Conservation (phyloP, 2,888 invertebrate genomes). For the Drosophila formosana region DNA sequence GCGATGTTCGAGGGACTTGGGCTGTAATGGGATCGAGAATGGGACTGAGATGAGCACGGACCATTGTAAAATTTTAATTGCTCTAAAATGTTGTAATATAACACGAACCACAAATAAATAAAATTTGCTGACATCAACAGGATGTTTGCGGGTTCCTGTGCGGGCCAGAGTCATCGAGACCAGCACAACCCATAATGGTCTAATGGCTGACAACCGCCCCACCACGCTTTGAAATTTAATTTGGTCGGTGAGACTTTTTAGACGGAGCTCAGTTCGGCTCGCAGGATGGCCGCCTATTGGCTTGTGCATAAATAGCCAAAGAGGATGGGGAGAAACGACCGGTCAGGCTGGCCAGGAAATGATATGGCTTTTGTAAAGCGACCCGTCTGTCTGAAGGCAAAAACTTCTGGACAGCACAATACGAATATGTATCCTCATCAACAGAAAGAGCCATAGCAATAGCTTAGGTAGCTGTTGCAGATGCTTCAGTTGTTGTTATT, state of each 20-base stretch:
- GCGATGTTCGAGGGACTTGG: background rate
- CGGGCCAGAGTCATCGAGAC: conserved; percentile 11
- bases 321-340: background rate
- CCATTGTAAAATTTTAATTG: conserved; percentile 77
- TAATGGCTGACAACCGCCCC: conserved; percentile 54
- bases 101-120: conserved; percentile 79
- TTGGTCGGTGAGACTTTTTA: conserved; percentile 27
- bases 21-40: background rate
- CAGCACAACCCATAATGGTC: conserved; percentile 44
- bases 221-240: conserved; percentile 63
- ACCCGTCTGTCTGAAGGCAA: conserved; percentile 24
- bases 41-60: conserved; percentile 29
- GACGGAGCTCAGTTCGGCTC: background rate
- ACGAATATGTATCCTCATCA: conserved; percentile 45
- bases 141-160: conserved; percentile 75
- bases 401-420: conserved; percentile 47
- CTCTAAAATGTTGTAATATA: conserved; percentile 77
- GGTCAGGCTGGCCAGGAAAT: conserved; percentile 46
- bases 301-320: conserved; percentile 43
- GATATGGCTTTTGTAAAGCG: conserved; percentile 49
- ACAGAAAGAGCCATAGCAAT: conserved; percentile 7
- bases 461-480: conserved; percentile 21
- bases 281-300: conserved; percentile 33
- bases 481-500: conserved; percentile 12
- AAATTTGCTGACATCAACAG: conserved; percentile 79